These are phyloP conservation scores for Ischnura elegans DNA, from an alignment of 2,888 invertebrate species.

Conservation along the genomic window DNA sequence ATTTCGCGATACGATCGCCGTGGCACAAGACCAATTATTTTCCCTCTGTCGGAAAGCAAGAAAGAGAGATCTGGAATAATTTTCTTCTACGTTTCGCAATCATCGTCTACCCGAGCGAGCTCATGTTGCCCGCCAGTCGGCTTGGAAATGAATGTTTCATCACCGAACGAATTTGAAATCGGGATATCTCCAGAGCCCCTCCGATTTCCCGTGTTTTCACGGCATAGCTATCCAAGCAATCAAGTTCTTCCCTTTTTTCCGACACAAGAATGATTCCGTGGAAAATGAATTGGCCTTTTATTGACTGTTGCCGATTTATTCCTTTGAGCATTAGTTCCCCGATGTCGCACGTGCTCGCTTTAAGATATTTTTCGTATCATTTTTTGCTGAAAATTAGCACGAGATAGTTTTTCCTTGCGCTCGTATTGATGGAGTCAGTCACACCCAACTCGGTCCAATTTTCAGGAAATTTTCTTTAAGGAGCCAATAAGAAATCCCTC, in stretches of 20 bases:
- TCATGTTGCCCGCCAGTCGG: not conserved
- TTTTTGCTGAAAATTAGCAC: too few relatives aligned
- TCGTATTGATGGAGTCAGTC: too few relatives aligned
- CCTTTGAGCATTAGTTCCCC: too few relatives aligned
- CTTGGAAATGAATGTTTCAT: not conserved
- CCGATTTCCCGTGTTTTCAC: not conserved
- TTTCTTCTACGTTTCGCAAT: not conserved
- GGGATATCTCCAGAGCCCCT: not conserved
- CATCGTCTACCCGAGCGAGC: not conserved
- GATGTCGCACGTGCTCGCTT: too few relatives aligned
- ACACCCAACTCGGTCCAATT: too few relatives aligned
- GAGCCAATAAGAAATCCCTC: too few relatives aligned
- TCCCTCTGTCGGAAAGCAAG: not conserved
- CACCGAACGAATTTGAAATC: not conserved
- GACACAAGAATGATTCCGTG: too few relatives aligned
- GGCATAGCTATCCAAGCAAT: not conserved
- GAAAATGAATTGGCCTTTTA: too few relatives aligned
- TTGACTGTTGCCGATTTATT: too few relatives aligned
- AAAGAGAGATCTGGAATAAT: not conserved
- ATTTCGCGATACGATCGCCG: not conserved
- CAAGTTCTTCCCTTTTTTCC: not conserved
- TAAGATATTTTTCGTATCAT: too few relatives aligned
- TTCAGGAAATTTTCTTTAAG: too few relatives aligned
- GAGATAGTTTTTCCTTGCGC: too few relatives aligned
- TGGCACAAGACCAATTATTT: constrained; percentile 6